Evolutionary conservation across 2,797 vertebrate genomes (phyloP), one percentile per base, ranked within the genome.

Genomic region (Masticophis lateralis): DNA sequence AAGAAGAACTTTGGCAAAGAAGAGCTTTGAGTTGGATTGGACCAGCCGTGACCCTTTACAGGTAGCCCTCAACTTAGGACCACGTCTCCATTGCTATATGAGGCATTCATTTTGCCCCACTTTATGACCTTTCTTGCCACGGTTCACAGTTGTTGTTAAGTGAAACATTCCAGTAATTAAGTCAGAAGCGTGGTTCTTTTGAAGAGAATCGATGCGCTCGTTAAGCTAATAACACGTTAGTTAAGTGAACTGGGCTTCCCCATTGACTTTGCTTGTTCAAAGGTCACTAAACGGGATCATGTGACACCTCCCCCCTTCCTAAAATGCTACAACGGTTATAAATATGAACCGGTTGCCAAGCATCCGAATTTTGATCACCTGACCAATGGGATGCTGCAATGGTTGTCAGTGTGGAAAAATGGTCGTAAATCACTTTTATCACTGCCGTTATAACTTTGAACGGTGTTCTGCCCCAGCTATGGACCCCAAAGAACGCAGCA

Each of bases 261-360:
- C 25, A 61, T 61, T 11, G 60, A 61, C 60, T 61, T 61, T 10
- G 9, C 60, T 61, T 61, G 60, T 61, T 22, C 11, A 28, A 32
- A n/a, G 63, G 63, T 69, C 2, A 13, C 12, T n/a, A 69, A 69
- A n/a, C 12, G 63, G 11, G 4, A 66, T 5, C 47, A 47, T 43
- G 43, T 43, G 43, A 43, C 61, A 66, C 4, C 13, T 0, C 20
- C 0, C 2, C 12, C 63, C 12, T 11, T 0, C 12, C 27, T 0
- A 5, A n/a, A 12, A 69, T 2, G 28, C 63, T 69, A 5, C 13
- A n/a, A 69, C 1, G 0, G 63, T 32, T 2, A 14, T 69, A 69
- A 69, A n/a, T 16, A n/a, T 0, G 4, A n/a, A 16, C 5, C 28
- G 6, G 63, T 69, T 69, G 63, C 63, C 63, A n/a, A n/a, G 28